These are phyloP conservation scores for Lagopus leucura DNA, from an alignment of 2,113 vertebrate species.

Conservation along the genomic window DNA sequence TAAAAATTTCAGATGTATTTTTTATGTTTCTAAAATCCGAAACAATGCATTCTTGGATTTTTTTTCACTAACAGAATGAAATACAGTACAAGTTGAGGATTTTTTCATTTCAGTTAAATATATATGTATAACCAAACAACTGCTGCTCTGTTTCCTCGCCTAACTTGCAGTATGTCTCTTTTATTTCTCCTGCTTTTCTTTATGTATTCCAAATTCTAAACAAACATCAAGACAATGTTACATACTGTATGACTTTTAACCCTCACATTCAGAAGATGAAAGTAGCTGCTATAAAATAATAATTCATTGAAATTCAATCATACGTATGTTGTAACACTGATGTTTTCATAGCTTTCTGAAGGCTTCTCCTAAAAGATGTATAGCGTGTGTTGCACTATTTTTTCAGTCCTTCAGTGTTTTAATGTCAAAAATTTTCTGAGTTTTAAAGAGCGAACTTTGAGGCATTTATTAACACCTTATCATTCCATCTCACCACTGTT, in stretches of 20 bases:
- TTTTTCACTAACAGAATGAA: not conserved
- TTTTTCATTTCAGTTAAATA: not conserved
- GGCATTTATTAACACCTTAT: conserved; percentile 23
- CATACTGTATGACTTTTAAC: not conserved
- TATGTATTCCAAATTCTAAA: not conserved
- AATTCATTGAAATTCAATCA: conserved; percentile 57
- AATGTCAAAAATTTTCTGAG: conserved; percentile 55
- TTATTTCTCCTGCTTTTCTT: not conserved
- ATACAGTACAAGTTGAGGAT: not conserved
- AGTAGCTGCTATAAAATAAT: conserved; percentile 25
- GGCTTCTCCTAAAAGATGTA: conserved; percentile 30
- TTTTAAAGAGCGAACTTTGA: conserved; percentile 46
- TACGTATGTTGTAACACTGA: conserved; percentile 36
- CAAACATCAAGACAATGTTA: not conserved
- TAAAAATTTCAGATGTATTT: not conserved
- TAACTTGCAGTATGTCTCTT: not conserved
- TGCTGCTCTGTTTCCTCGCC: not conserved
- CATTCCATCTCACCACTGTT: conserved; percentile 25
- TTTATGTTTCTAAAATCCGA: not conserved
- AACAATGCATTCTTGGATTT: not conserved
- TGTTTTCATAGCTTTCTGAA: conserved; percentile 49
- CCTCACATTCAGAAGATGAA: not conserved
- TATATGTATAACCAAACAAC: not conserved
- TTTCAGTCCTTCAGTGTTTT: not conserved
- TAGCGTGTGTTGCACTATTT: not conserved